Evolutionary conservation across 2,113 vertebrate genomes (phyloP), one percentile per base, ranked within the genome.

Genomic region (Petromus typicus): DNA sequence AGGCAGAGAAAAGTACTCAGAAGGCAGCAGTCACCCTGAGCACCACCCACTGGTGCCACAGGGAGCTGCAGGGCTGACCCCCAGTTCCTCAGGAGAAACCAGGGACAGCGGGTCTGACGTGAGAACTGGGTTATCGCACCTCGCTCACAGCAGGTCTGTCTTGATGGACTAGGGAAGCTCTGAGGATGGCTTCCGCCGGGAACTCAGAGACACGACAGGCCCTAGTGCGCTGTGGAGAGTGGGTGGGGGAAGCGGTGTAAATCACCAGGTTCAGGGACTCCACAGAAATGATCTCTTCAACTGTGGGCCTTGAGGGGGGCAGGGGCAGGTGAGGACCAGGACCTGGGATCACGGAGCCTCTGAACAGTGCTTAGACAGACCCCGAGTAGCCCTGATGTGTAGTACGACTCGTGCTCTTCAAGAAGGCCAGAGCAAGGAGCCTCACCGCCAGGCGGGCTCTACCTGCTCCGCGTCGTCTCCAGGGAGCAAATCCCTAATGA

Each of bases 381-480:
- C 11, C 0, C 34, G n/a, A 54, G 12, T 34, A 4, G 0, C 22
- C 61, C 64, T 63, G 61, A 81, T 17, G 1, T 11, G n/a, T 67
- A 27, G 30, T 6, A 34, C 18, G 69, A 20, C 2, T 27, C 4
- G 9, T 4, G 32, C 13, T 37, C 43, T 11, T 0, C 37, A 67
- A 59, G 48, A 51, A 12, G 32, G 7, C 34, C 20, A 10, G 7
- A 27, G 3, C 51, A 59, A 56, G 64, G 22, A 7, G 3, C 12
- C 59, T 63, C 10, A 0, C 23, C n/a, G 1, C 5, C 54, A 17
- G 0, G 17, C 0, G 3, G 43, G 6, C 5, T 18, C 91, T 23
- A 7, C 7, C 69, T 43, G 87, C 43, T 69, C 63, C 2, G 81
- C 75, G 18, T n/a, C 87, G 51, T 43, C 83, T n/a, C 32, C 85